phyloP scores from a whole-genome alignment of 2,113 vertebrate species.

The Myanophis thanlyinensis region DNA sequence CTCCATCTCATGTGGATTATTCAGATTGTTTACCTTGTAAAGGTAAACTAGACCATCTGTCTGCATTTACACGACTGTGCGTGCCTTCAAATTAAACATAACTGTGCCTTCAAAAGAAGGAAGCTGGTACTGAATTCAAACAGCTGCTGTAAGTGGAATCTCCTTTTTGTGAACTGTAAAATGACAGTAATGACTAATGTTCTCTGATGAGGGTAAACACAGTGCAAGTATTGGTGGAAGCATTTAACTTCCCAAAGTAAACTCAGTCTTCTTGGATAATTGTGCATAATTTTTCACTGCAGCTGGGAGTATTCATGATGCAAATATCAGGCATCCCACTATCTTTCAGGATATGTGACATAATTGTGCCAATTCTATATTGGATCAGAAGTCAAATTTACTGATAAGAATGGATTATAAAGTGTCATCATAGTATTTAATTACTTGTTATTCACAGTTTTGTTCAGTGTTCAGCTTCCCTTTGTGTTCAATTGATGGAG shows the following conservation, averaged over 20 bases:
- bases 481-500: background rate
- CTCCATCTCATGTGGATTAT: background rate
- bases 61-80: background rate
- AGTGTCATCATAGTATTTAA: background rate
- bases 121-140: background rate
- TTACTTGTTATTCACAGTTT: background rate
- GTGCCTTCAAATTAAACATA: background rate
- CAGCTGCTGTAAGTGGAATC: background rate
- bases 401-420: background rate
- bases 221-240: background rate
- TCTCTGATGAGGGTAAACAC: background rate
- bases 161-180: background rate
- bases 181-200: background rate
- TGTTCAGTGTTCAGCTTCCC: background rate
- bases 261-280: background rate
- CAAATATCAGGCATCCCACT: background rate
- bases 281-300: background rate
- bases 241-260: background rate
- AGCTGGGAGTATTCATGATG: background rate
- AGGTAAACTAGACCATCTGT: background rate
- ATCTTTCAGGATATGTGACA: background rate
- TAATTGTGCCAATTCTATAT: background rate
- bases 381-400: background rate
- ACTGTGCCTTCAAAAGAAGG: background rate
- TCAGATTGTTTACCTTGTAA: background rate